Percentiles rank a stretch among this genome's conserved stretches.
phyloP scores from a whole-genome alignment of 2,797 vertebrate genomes.

The Falco novaeseelandiae region DNA sequence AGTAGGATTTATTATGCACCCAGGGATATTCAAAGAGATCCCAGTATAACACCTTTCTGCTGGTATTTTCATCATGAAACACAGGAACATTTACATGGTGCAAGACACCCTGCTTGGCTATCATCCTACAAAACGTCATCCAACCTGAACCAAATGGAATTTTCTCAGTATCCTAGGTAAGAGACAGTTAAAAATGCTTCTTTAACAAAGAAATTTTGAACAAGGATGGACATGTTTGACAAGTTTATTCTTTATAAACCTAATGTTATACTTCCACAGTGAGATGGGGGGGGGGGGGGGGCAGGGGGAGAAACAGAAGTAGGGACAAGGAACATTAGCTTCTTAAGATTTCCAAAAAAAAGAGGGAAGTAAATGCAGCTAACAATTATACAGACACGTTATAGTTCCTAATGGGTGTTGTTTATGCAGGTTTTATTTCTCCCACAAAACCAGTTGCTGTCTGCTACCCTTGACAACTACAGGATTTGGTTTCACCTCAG shows the following conservation, averaged over 20 bases:
- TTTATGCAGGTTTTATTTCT: background rate
- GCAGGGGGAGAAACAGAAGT: rapidly evolving
- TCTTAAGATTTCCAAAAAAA: background rate
- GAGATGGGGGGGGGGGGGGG: rapidly evolving
- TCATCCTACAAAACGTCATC: background rate
- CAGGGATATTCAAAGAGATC: background rate
- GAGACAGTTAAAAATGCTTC: background rate
- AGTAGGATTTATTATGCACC: background rate
- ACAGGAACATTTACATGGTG: background rate
- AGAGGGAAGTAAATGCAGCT: background rate
- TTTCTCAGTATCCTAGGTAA: background rate
- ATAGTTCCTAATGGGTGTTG: background rate
- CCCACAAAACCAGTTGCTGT: background rate
- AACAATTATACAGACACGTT: background rate
- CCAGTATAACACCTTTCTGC: background rate
- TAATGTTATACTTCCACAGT: background rate
- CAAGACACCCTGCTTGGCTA: background rate
- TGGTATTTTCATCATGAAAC: background rate
- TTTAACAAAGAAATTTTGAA: background rate
- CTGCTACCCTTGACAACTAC: background rate
- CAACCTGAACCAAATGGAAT: background rate
- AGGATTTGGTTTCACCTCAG: background rate
- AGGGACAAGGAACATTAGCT: background rate
- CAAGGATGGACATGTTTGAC: background rate
- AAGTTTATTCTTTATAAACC: background rate